Conservation (phyloP, 2,113 vertebrate species). For the Tursiops truncatus region DNA sequence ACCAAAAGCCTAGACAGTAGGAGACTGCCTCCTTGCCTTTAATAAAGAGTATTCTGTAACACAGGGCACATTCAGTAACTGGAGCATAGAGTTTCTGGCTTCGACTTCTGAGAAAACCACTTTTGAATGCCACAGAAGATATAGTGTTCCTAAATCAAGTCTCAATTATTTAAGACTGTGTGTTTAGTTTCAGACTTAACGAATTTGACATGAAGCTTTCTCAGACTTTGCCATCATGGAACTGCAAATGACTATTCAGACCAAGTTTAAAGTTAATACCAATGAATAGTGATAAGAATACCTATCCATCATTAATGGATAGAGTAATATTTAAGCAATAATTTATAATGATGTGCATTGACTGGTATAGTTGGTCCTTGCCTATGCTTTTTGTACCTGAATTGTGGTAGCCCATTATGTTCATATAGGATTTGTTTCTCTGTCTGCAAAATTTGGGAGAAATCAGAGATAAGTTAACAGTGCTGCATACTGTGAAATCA, state of each 20-base stretch:
- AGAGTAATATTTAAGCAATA: not conserved
- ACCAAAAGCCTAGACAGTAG: slow-evolving; percentile 27
- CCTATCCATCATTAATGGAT: not conserved
- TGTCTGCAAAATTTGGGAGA: not conserved
- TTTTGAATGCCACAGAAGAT: slow-evolving; percentile 19
- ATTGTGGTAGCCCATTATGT: not conserved
- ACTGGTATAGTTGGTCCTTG: not conserved
- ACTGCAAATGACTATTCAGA: not conserved
- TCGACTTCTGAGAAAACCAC: slow-evolving; percentile 34
- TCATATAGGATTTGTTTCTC: not conserved
- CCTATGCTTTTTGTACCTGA: not conserved
- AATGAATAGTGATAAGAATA: not conserved
- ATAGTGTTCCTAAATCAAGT: not conserved
- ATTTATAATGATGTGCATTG: not conserved
- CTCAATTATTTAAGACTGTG: not conserved
- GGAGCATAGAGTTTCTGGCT: not conserved
- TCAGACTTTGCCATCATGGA: not conserved
- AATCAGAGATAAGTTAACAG: not conserved
- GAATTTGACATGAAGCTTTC: not conserved
- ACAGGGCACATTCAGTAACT: not conserved
- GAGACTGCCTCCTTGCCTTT: not conserved
- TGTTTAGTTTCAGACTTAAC: not conserved
- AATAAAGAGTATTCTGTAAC: not conserved
- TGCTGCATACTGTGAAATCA: not conserved
- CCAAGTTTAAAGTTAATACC: not conserved